A percentile compares a stretch with the other conserved stretches of the same genome.
phyloP scores from a whole-genome alignment of 37 sponge, comb jelly and placozoan genomes.

The Agelas oroides region DNA sequence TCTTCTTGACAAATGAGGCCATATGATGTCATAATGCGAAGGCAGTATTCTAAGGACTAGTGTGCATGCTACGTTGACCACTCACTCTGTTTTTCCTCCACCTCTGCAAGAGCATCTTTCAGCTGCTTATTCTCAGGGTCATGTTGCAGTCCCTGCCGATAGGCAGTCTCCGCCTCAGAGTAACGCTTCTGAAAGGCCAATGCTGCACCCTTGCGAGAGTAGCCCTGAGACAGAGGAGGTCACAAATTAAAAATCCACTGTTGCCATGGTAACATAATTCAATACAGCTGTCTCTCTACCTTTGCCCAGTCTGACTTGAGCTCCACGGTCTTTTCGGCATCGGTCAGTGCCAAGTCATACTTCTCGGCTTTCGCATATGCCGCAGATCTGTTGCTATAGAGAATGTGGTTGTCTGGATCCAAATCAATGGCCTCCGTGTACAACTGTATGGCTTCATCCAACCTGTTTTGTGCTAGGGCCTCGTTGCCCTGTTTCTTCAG shows the following conservation, averaged over 20 bases:
- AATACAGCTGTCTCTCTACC: no score
- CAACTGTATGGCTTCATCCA: slow-evolving; percentile 52
- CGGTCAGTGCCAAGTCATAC: slow-evolving; percentile 61
- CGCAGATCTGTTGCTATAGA: slow-evolving; percentile 85
- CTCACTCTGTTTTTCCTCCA: slow-evolving; percentile 12
- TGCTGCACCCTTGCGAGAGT: slow-evolving; percentile 79
- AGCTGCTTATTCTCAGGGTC: slow-evolving; percentile 68
- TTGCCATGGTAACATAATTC: no score
- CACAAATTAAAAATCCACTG: no score
- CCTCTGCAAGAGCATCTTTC: slow-evolving; percentile 63
- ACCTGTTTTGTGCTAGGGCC: slow-evolving; percentile 50
- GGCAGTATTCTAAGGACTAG: no score
- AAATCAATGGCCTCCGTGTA: slow-evolving; percentile 73
- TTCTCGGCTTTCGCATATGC: slow-evolving; percentile 61
- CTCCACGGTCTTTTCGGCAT: slow-evolving; percentile 64
- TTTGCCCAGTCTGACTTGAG: slow-evolving; percentile 78
- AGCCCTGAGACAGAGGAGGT: slow-evolving; percentile 50
- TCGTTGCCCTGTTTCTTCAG: slow-evolving; percentile 71
- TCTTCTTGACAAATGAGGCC: no score
- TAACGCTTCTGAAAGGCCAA: slow-evolving; percentile 33
- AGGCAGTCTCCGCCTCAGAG: slow-evolving; percentile 64
- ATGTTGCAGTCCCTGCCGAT: slow-evolving; percentile 59
- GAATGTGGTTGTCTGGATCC: slow-evolving; percentile 71
- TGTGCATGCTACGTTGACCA: no score
- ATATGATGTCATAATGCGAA: no score